phyloP scores from a whole-genome alignment of 37 sponge, comb jelly and placozoan genomes.

The Beroe ovata region DNA sequence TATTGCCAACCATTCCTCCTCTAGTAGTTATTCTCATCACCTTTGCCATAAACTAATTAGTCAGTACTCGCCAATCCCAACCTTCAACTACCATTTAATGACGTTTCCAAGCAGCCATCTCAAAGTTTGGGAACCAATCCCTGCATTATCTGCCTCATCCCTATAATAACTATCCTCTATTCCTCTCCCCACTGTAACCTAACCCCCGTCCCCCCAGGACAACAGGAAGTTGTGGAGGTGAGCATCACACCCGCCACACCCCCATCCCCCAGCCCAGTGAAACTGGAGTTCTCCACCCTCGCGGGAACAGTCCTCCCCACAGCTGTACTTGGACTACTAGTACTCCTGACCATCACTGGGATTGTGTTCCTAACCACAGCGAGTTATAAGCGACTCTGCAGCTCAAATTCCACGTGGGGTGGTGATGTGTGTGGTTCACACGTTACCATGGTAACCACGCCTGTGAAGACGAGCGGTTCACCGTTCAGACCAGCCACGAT shows the following conservation, averaged over 20 bases:
- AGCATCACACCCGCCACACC: not conserved
- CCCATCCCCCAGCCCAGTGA: not conserved
- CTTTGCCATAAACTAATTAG: no score
- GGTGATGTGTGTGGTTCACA: not conserved
- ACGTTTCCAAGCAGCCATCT: no score
- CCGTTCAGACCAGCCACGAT: constrained; percentile 18
- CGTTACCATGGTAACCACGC: not conserved
- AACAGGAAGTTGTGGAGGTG: not conserved
- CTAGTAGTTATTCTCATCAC: no score
- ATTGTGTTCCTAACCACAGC: constrained; percentile 23
- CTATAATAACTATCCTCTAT: no score
- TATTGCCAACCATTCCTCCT: no score
- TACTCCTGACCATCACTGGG: not conserved
- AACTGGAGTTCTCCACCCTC: not conserved
- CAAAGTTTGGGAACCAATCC: no score
- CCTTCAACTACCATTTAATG: no score
- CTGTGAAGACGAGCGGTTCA: not conserved
- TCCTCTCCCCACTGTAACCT: no score
- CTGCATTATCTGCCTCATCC: no score
- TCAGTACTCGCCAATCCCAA: no score
- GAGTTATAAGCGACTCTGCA: not conserved
- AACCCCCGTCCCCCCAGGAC: not conserved
- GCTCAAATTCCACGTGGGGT: not conserved
- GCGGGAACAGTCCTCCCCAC: constrained; percentile 8
- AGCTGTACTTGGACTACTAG: constrained; percentile 6